Conservation (phyloP, 2,113 vertebrate genomes). For the Struthio camelus region DNA sequence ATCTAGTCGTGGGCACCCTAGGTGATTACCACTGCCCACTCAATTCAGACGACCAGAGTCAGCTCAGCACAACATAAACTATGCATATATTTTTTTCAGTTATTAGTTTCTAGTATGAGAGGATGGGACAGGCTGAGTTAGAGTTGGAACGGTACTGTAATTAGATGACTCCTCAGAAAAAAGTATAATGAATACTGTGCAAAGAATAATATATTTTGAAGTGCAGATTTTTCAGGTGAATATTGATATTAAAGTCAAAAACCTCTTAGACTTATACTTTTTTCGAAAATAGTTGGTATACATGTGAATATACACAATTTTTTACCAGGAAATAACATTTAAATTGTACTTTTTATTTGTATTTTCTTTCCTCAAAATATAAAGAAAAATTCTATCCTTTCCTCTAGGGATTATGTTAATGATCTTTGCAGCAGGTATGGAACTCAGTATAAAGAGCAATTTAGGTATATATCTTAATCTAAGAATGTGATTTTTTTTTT, state of each 20-base stretch:
- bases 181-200: neutral
- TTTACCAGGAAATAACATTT: neutral
- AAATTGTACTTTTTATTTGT: neutral
- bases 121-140: neutral
- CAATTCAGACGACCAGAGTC: neutral
- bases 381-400: neutral
- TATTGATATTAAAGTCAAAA: neutral
- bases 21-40: neutral
- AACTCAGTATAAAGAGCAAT: neutral
- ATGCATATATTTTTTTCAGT: neutral
- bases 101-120: neutral
- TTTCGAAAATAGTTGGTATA: neutral
- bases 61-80: fast-evolving
- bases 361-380: neutral
- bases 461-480: neutral
- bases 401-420: neutral
- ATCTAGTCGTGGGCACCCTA: neutral
- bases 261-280: neutral
- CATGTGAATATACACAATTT: neutral
- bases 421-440: neutral
- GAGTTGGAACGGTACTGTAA: neutral
- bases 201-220: neutral
- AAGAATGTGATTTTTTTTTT: neutral
- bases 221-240: neutral
- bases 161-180: neutral